phyloP scores from a whole-genome alignment of 2,113 vertebrate genomes.

The Sakesphorus luctuosus region DNA sequence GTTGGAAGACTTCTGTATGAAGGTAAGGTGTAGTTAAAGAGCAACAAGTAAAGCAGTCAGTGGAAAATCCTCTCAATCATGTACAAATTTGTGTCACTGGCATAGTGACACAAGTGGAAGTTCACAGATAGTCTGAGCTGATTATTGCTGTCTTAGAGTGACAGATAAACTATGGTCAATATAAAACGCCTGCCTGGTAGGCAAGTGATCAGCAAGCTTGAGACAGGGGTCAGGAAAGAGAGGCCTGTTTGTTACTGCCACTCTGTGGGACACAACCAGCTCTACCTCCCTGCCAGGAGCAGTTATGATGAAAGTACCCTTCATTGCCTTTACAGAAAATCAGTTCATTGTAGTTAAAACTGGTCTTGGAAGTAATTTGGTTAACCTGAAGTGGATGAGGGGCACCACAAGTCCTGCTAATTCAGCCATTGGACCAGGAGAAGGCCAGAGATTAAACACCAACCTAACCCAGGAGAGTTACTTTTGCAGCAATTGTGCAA shows the following conservation, averaged over 20 bases:
- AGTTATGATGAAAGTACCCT: accelerated
- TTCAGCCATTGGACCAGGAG: not conserved
- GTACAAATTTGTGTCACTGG: not conserved
- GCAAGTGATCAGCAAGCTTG: not conserved
- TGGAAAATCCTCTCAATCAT: not conserved
- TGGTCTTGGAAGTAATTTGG: not conserved
- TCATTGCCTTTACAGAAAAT: not conserved
- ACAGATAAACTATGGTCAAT: not conserved
- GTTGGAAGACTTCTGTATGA: not conserved
- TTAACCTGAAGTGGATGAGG: not conserved
- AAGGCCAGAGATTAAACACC: not conserved
- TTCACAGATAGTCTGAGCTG: not conserved
- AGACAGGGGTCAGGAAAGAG: not conserved
- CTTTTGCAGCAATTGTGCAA: not conserved
- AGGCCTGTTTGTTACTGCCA: not conserved
- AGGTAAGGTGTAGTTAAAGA: not conserved
- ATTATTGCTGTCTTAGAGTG: not conserved
- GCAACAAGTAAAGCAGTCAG: not conserved
- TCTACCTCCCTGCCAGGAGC: not conserved
- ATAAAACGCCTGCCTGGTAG: not conserved
- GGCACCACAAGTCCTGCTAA: not conserved
- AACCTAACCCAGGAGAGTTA: not conserved
- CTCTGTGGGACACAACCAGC: not conserved
- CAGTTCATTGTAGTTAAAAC: not conserved
- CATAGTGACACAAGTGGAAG: not conserved